Evolutionary conservation across 1,140 invertebrate genomes (phyloP).

Genomic region (Lordiphosa collinella): DNA sequence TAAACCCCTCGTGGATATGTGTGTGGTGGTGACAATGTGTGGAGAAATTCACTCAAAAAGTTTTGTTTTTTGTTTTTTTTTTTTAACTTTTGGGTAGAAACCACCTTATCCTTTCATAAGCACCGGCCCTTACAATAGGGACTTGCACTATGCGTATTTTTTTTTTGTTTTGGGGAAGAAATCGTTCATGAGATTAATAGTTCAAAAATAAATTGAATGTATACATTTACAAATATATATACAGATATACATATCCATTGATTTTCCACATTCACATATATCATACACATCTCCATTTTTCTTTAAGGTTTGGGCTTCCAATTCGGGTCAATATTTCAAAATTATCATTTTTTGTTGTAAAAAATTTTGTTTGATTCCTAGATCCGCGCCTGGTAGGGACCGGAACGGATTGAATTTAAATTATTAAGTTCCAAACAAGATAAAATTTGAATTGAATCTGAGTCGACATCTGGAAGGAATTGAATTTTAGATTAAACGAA

Average conservation of each 20-base stretch:
- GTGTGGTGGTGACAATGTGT: conserved; percentile 4
- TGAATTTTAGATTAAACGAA: too few relatives aligned
- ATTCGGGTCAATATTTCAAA: conserved; percentile 6
- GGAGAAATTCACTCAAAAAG: background rate
- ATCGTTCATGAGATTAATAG: conserved; percentile 4
- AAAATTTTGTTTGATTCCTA: too few relatives aligned
- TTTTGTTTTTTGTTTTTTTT: too few relatives aligned
- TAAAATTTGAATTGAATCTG: too few relatives aligned
- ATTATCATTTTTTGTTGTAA: too few relatives aligned
- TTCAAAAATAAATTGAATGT: conserved; percentile 20
- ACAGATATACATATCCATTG: conserved; percentile 44
- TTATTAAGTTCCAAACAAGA: too few relatives aligned
- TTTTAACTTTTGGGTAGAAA: background rate
- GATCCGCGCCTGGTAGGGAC: too few relatives aligned
- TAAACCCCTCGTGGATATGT: conserved; percentile 47
- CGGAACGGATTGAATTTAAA: too few relatives aligned
- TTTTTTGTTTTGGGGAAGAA: background rate
- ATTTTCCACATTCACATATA: conserved; percentile 52
- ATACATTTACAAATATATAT: conserved; percentile 58
- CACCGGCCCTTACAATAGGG: conserved; percentile 7
- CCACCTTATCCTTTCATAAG: background rate
- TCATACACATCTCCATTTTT: conserved; percentile 55
- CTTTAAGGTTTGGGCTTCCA: conserved; percentile 20
- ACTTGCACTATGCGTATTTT: background rate
- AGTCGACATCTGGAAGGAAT: too few relatives aligned